Conservation (phyloP, 2,888 invertebrate genomes). For the Melanostoma scalare region DNA sequence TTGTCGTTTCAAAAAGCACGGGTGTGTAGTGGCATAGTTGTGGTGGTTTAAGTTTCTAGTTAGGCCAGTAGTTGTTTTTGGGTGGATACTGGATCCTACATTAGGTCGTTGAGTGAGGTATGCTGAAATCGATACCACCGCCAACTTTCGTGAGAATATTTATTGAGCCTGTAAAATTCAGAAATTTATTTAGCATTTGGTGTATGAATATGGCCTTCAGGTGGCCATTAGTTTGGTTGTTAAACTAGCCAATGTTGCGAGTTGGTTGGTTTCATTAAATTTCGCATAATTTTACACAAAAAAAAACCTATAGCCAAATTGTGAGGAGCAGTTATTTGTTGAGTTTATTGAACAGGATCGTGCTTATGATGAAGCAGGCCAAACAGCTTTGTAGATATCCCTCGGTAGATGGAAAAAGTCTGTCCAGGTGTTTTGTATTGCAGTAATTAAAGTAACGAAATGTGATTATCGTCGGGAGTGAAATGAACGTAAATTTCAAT, state of each 20-base stretch:
- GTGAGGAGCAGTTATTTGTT: constrained; percentile 2
- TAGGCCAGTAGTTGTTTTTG: constrained; percentile 44
- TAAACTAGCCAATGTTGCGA: constrained; percentile 9
- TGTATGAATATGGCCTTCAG: constrained; percentile 36
- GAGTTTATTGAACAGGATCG: constrained; percentile 8
- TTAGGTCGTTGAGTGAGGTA: constrained; percentile 24
- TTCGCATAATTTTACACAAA: constrained; percentile 1
- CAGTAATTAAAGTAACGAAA: no score
- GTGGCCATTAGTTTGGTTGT: constrained; percentile 41
- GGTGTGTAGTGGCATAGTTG: constrained; percentile 7
- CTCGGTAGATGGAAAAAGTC: no score
- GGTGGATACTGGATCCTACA: constrained; percentile 41
- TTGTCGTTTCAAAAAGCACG: constrained; percentile 42
- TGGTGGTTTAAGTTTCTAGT: constrained; percentile 39
- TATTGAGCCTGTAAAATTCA: constrained; percentile 48
- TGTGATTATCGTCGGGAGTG: no score
- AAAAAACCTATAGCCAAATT: not conserved
- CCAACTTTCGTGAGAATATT: constrained; percentile 41
- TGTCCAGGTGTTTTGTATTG: no score
- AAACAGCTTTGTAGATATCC: no score
- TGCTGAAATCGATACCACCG: constrained; percentile 50
- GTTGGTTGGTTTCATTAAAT: constrained; percentile 19
- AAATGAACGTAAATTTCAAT: no score
- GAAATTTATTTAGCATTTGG: constrained; percentile 61
- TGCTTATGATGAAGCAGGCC: not conserved